Evolutionary conservation across 1,140 invertebrate genomes (phyloP).

Genomic region (Xylocopa sonorina): DNA sequence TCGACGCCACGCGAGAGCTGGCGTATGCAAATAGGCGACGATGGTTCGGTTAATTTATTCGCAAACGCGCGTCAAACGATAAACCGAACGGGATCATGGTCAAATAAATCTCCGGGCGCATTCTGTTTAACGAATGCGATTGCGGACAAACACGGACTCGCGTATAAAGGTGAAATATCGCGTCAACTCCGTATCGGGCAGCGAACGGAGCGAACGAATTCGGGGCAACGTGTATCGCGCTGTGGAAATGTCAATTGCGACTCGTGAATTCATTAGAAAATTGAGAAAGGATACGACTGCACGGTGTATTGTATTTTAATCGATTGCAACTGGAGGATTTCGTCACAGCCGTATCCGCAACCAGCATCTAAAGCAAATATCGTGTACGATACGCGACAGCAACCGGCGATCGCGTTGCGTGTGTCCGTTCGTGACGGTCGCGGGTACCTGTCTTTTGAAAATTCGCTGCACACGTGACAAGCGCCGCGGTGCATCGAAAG

Average conservation of each 20-base stretch:
- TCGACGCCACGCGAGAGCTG: neutral
- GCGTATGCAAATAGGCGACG: neutral
- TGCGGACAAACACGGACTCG: neutral
- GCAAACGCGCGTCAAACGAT: neutral
- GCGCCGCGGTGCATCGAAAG: neutral
- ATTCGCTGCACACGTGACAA: neutral
- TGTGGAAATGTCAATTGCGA: neutral
- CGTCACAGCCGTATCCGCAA: neutral
- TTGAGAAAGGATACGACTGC: neutral
- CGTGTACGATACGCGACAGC: too few relatives aligned
- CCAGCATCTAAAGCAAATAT: neutral
- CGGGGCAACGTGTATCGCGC: neutral
- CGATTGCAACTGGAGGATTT: neutral
- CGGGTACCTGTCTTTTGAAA: too few relatives aligned
- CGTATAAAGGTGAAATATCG: neutral
- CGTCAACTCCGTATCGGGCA: neutral
- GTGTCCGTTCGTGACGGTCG: too few relatives aligned
- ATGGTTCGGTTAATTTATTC: slow-evolving; percentile 7
- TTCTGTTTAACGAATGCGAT: neutral
- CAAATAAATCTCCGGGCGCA: neutral
- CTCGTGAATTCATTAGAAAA: neutral
- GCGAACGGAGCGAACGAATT: neutral
- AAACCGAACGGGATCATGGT: neutral
- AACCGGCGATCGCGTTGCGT: too few relatives aligned
- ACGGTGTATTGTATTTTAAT: neutral